Percentiles rank a stretch among this genome's conserved stretches.
Evolutionary conservation across 2,113 vertebrate genomes (phyloP).

Genomic region (Hemicordylus capensis): DNA sequence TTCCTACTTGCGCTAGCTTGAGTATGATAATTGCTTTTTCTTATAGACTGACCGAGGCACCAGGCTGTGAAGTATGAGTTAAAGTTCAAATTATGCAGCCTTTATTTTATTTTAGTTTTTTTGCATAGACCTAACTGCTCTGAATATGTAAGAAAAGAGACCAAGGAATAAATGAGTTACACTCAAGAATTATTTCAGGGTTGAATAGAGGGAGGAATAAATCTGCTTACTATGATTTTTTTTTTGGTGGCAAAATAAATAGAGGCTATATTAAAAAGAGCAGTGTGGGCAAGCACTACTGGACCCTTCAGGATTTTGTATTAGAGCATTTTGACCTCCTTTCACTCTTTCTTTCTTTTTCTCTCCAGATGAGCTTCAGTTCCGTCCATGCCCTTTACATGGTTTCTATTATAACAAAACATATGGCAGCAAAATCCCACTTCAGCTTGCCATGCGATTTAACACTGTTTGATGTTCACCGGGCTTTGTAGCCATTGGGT

Average conservation of each 20-base stretch:
- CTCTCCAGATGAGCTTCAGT: neutral
- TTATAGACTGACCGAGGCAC: conserved; percentile 63
- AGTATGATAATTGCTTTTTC: conserved; percentile 75
- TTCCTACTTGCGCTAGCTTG: conserved; percentile 57
- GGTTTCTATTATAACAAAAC: conserved; percentile 23
- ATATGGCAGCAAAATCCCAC: conserved; percentile 20
- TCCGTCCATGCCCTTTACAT: neutral
- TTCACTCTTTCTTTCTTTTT: neutral
- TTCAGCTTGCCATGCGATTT: conserved; percentile 41
- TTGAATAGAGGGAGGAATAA: neutral
- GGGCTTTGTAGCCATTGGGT: conserved; percentile 41
- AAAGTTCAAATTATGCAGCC: conserved; percentile 72
- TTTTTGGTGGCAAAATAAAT: conserved; percentile 4
- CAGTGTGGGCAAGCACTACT: neutral
- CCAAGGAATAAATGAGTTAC: conserved; percentile 11
- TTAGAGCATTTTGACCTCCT: neutral
- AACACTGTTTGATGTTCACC: conserved; percentile 7
- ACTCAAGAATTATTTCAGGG: conserved; percentile 1
- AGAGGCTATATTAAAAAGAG: neutral
- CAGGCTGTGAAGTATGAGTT: conserved; percentile 70
- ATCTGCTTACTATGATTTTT: neutral
- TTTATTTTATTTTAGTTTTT: too few relatives aligned
- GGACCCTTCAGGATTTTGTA: neutral
- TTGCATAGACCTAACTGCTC: conserved; percentile 66
- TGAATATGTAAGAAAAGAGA: conserved; percentile 67